These are phyloP conservation scores for Gymnoscopelus braueri DNA, from an alignment of 2,797 vertebrate species.

Conservation along the genomic window DNA sequence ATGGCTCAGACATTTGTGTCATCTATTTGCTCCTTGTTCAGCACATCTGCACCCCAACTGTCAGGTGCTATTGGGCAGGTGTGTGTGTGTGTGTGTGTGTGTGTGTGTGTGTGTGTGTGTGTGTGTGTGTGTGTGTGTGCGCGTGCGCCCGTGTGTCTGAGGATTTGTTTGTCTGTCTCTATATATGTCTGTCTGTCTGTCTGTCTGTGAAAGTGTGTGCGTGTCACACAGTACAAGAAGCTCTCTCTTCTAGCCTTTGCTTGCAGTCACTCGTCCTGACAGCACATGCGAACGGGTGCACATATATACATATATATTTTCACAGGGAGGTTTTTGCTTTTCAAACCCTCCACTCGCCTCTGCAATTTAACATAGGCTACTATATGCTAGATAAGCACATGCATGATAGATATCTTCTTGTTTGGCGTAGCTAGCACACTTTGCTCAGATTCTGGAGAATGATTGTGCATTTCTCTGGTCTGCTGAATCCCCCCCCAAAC, in stretches of 20 bases:
- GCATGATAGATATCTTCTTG: slow-evolving; percentile 27
- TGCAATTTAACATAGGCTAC: neutral
- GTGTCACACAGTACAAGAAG: slow-evolving; percentile 28
- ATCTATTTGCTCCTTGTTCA: slow-evolving; percentile 48
- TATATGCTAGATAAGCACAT: slow-evolving; percentile 38
- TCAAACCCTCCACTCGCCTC: neutral
- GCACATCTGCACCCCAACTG: slow-evolving; percentile 72
- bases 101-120: neutral
- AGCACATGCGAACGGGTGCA: slow-evolving; percentile 23
- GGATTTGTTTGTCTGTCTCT: slow-evolving; percentile 21
- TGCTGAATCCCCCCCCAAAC: slow-evolving; percentile 1
- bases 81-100: slow-evolving; percentile 36
- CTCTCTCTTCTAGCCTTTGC: slow-evolving; percentile 13
- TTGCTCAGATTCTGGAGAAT: slow-evolving; percentile 23
- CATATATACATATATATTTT: slow-evolving; percentile 9
- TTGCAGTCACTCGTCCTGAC: neutral
- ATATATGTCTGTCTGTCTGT: slow-evolving; percentile 28
- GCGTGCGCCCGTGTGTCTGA: neutral
- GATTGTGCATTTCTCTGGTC: slow-evolving; percentile 9
- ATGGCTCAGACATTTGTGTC: slow-evolving; percentile 56
- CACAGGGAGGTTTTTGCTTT: slow-evolving; percentile 1
- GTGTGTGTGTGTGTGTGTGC: neutral
- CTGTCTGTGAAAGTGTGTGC: neutral
- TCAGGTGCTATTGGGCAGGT: slow-evolving; percentile 69
- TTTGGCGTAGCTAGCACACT: slow-evolving; percentile 47